phyloP scores from a whole-genome alignment of 2,797 vertebrate genomes.

The Sebastes melanostomus region DNA sequence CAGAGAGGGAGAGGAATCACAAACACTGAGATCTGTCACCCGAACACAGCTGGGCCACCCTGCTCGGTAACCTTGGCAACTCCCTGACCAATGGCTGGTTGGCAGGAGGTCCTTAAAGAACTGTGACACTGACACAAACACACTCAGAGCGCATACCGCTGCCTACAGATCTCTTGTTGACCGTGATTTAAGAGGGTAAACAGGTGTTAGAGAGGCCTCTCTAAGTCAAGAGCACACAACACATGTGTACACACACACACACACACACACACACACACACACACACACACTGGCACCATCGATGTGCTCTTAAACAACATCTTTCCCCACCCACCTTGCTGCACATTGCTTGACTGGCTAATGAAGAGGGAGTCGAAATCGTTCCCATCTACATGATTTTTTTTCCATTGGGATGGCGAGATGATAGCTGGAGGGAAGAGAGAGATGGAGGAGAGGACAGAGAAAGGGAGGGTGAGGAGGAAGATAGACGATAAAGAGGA shows the following conservation, averaged over 20 bases:
- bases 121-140: constrained; percentile 46
- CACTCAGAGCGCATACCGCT: constrained; percentile 1
- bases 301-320: constrained; percentile 9
- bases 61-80: constrained; percentile 73
- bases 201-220: constrained; percentile 38
- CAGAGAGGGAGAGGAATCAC: constrained; percentile 24
- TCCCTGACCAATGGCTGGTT: constrained; percentile 65
- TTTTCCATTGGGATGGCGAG: not conserved
- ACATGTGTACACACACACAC: not conserved
- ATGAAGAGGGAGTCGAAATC: not conserved
- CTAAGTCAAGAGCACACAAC: constrained; percentile 4
- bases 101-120: constrained; percentile 60
- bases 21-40: constrained; percentile 53
- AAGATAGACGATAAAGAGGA: not conserved
- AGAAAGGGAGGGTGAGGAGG: not conserved
- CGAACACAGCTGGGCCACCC: constrained; percentile 59
- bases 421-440: not conserved
- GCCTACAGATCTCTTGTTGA: constrained; percentile 38
- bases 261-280: not conserved
- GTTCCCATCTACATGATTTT: not conserved
- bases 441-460: not conserved
- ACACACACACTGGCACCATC: not conserved
- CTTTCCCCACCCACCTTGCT: not conserved
- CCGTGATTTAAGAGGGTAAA: constrained; percentile 42
- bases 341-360: not conserved